Percentiles rank a stretch among this genome's conserved stretches.
phyloP scores from a whole-genome alignment of 2,888 invertebrate genomes.

The Gandaritis pyraliata region DNA sequence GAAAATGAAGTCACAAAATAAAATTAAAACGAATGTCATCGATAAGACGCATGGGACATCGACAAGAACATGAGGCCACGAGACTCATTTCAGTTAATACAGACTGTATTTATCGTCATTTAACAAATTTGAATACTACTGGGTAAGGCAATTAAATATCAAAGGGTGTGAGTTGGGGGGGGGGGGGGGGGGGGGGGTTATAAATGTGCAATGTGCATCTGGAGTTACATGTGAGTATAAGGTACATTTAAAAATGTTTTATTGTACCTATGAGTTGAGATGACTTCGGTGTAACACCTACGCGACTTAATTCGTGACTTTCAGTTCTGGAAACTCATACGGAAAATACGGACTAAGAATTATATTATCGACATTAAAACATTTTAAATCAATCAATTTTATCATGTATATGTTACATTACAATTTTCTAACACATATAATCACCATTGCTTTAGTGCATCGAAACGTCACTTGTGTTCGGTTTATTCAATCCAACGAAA shows the following conservation, averaged over 20 bases:
- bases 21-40: no score
- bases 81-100: not conserved
- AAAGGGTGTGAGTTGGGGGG: not conserved
- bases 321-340: not conserved
- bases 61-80: constrained; percentile 2
- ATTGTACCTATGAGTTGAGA: not conserved
- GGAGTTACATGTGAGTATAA: not conserved
- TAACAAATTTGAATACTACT: constrained; percentile 18
- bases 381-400: not conserved
- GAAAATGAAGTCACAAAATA: no score
- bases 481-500: not conserved
- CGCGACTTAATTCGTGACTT: not conserved
- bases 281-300: not conserved
- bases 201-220: not conserved
- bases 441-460: not conserved
- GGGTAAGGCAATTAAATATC: not conserved
- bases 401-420: not conserved
- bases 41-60: constrained; percentile 1
- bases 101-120: constrained; percentile 6
- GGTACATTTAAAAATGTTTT: not conserved
- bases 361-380: not conserved
- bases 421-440: not conserved
- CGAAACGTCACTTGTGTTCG: constrained; percentile 9
- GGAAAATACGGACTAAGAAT: not conserved
- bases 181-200: not conserved